These are phyloP conservation scores for Ceriagrion tenellum DNA, from an alignment of 2,888 invertebrate species.

Conservation along the genomic window DNA sequence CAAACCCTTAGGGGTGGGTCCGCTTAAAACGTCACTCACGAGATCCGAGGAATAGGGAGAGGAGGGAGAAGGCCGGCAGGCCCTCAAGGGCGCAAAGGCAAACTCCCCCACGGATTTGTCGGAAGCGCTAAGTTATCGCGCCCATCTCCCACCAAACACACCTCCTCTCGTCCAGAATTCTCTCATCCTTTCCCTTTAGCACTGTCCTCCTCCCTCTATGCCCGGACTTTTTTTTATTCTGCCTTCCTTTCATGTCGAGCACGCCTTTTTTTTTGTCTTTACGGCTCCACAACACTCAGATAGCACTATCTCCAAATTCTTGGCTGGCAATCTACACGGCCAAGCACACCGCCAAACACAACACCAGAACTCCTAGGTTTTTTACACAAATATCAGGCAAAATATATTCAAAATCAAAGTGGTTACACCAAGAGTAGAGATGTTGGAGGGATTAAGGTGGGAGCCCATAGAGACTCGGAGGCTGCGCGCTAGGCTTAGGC, in stretches of 20 bases:
- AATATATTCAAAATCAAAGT: too few species aligned
- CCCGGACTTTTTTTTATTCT: too few species aligned
- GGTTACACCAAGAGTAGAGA: too few species aligned
- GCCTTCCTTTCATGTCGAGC: background rate
- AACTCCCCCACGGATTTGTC: constrained; percentile 41
- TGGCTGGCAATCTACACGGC: background rate
- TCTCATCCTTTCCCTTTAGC: background rate
- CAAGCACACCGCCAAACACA: too few species aligned
- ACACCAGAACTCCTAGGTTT: too few species aligned
- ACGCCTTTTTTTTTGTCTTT: background rate
- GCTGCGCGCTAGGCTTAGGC: too few species aligned
- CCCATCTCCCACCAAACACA: background rate
- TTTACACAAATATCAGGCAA: too few species aligned
- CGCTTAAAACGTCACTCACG: constrained; percentile 2
- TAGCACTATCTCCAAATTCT: background rate
- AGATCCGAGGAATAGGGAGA: background rate
- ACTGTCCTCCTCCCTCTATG: background rate
- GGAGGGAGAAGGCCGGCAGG: background rate
- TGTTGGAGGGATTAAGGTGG: too few species aligned
- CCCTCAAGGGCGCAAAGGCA: background rate
- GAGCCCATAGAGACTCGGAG: too few species aligned
- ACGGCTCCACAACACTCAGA: background rate
- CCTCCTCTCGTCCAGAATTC: background rate
- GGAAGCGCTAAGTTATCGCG: constrained; percentile 43
- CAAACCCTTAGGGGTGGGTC: too few species aligned